Base-by-base conservation (phyloP, 2,797 vertebrate genomes). In the Lepilemur ruficaudatus region DNA sequence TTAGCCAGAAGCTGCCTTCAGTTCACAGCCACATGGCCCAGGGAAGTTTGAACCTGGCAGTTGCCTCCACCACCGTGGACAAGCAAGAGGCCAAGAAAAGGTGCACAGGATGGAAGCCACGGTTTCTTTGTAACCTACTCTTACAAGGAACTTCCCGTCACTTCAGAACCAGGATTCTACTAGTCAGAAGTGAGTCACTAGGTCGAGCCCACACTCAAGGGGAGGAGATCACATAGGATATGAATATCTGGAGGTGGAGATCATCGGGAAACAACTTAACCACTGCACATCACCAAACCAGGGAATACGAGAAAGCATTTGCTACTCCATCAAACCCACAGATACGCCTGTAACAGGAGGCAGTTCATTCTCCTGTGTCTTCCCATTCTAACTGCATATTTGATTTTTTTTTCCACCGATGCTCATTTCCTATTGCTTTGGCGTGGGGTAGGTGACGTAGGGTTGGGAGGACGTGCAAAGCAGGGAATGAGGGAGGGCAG, bases 121-220 rank as follows among this genome's bases (percentile, higher is more conserved):
- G 11, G 17, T 38, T 12, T 83, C 41, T 4, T 0, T 55, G 57
- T 17, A 67, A 89, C 2, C 55, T 93, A 4, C 52, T 67, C 28
- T 50, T 28, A 14, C 32, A 61, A 61, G 10, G 59, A 80, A 79
- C 5, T 41, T 38, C 22, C 35, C 35, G 25, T 84, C 48, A 28
- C 4, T 52, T 46, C 83, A 91, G 20, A 82, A 48, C 10, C 78
- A 61, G 59, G 38, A 15, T 65, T 72, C 30, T 79, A 4, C 35
- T 84, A 41, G 72, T 52, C 35, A 92, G 15, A 88, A 72, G 23
- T 20, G 32, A 95, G 35, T 75, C 50, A 38, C 35, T 63, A 67
- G 72, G 55, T 65, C 41, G 11, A 7, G 30, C 38, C n/a, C 30
- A 84, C 46, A 75, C 10, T 28, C 50, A 65, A 65, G 18, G 22